Base-by-base conservation (phyloP, 2,888 invertebrate genomes). In the Conops quadrifasciatus region DNA sequence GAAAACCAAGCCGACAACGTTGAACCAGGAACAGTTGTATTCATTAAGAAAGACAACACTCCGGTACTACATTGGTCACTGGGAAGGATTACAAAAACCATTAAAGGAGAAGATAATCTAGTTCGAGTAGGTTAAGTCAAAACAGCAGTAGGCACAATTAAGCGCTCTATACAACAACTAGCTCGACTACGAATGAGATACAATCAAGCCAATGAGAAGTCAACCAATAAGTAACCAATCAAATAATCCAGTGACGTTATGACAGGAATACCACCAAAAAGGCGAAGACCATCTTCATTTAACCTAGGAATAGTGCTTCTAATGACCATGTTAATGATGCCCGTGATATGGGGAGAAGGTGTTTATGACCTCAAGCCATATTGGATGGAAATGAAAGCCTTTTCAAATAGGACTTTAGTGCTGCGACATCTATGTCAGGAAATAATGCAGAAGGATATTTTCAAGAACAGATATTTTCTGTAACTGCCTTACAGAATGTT, bases 41-140 rank as follows among this genome's bases (percentile, higher is more conserved):
- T 64, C 30, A 70, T 69, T 26, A 63, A 69, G 43, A 51, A 69
- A 21, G 62, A 69, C 47, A 69, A 70, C 21, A 26, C n/a, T 36
- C 26, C 24, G 9, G 19, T 60, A 21, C 30, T 69, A 13, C 36
- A 63, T n/a, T 69, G 53, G 56, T 51, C 59, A 7, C 43, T n/a
- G n/a, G 63, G 56, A 24, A 36, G 49, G 19, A 45, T 63, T 15
- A 19, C 45, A 30, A 69, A 49, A 21, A 56, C 13, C 24, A 4
- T 7, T 36, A 36, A 36, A 9, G 36, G 36, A 36, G 36, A 36
- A 7, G 36, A 36, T 9, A 9, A 36, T 36, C 36, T 36, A 36
- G 36, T 36, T 36, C 36, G 36, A 36, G 36, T 36, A 36, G 4
- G 4, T 36, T 4, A 36, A 36, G 36, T 36, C 5, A 36, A 36